These are phyloP conservation scores for Microplitis deprimator DNA, from an alignment of 2,888 invertebrate genomes.

Conservation along the genomic window DNA sequence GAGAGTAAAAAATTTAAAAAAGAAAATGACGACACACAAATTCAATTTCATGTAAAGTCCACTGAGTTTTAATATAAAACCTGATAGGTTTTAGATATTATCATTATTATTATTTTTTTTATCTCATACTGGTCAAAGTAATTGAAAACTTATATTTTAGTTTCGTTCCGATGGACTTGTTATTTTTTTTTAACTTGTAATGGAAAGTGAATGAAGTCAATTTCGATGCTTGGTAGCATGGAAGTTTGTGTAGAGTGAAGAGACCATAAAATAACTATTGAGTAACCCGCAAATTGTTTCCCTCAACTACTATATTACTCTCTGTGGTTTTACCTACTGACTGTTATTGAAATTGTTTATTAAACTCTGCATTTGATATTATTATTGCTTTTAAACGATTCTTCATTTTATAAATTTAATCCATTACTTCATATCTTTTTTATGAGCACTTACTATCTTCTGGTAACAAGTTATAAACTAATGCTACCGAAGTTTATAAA, in stretches of 20 bases:
- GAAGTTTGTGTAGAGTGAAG: slow-evolving; percentile 15
- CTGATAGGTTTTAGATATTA: not conserved
- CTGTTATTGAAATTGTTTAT: not conserved
- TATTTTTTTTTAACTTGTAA: not conserved
- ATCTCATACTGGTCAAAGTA: not conserved
- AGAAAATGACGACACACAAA: not conserved
- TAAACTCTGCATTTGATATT: not conserved
- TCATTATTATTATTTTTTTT: no score
- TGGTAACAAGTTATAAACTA: no score
- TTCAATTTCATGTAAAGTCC: not conserved
- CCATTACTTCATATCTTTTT: no score
- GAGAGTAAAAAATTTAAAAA: not conserved
- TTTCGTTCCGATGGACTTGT: not conserved
- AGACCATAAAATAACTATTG: slow-evolving; percentile 27
- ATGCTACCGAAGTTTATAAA: no score
- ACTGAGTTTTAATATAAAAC: not conserved
- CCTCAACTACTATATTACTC: not conserved
- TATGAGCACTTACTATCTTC: no score
- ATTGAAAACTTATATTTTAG: not conserved
- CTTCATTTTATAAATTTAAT: no score
- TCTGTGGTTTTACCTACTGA: not conserved
- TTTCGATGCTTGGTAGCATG: not conserved
- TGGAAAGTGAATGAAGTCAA: not conserved
- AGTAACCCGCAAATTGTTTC: slow-evolving; percentile 6
- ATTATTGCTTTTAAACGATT: not conserved